Percentiles rank a stretch among this genome's conserved stretches.
Conservation (phyloP, 2,888 invertebrate genomes). For the Rutpela maculata region DNA sequence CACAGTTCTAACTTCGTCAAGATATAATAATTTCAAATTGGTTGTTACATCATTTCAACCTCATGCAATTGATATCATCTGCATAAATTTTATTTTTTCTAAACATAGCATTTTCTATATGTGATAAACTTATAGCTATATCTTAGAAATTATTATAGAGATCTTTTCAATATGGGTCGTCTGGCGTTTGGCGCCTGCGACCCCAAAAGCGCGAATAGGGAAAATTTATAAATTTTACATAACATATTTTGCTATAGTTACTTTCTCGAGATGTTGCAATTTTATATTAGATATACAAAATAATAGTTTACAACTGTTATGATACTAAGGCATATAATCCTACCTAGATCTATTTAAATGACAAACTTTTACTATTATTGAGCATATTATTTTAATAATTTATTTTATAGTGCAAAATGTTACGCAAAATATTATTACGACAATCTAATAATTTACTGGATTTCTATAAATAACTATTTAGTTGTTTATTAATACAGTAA, state of each 20-base stretch:
- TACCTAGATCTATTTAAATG: slow-evolving; percentile 12
- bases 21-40: no score
- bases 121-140: no score
- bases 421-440: slow-evolving; percentile 27
- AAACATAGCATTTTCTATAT: no score
- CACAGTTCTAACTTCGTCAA: no score
- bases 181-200: no score
- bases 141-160: no score
- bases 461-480: slow-evolving; percentile 26
- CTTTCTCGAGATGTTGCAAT: slow-evolving; percentile 23
- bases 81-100: no score
- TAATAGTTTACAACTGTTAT: not conserved
- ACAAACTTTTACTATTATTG: slow-evolving; percentile 16
- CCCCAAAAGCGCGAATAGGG: not conserved
- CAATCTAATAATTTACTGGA: slow-evolving; percentile 17
- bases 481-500: slow-evolving; percentile 8
- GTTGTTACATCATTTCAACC: no score
- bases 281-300: slow-evolving; percentile 5
- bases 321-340: not conserved
- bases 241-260: slow-evolving; percentile 9
- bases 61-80: no score
- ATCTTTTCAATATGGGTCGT: no score
- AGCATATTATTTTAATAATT: slow-evolving; percentile 1
- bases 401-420: slow-evolving; percentile 12
- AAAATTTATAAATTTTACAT: slow-evolving; percentile 12